A percentile compares a stretch with the other conserved stretches of the same genome.
These are phyloP conservation scores for Cololabis saira DNA, from an alignment of 2,113 vertebrate species.

Conservation along the genomic window DNA sequence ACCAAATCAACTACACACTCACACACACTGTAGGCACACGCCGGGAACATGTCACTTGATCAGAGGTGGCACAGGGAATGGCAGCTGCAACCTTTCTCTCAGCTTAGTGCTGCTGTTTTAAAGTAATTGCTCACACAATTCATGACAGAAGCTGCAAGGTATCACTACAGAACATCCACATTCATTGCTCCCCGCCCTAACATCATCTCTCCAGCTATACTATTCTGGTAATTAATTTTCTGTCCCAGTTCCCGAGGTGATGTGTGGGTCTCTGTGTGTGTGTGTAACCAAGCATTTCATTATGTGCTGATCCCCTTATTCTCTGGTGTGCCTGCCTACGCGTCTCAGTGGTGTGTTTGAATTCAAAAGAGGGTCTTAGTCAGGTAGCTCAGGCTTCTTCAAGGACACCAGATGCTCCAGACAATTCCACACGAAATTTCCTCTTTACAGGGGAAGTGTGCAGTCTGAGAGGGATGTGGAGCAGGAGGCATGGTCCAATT, in stretches of 20 bases:
- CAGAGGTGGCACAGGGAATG: constrained; percentile 27
- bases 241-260: constrained; percentile 28
- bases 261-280: constrained; percentile 21
- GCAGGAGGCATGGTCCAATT: no score
- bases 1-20: background rate
- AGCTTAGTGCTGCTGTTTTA: constrained; percentile 46
- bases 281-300: constrained; percentile 58
- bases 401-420: constrained; percentile 55
- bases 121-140: constrained; percentile 65
- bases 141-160: constrained; percentile 64
- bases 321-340: constrained; percentile 48
- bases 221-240: constrained; percentile 65
- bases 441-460: background rate
- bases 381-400: constrained; percentile 46
- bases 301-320: constrained; percentile 55
- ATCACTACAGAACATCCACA: constrained; percentile 60
- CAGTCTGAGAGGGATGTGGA: background rate
- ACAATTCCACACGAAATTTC: constrained; percentile 5
- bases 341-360: constrained; percentile 52
- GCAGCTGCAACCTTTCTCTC: constrained; percentile 65
- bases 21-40: background rate
- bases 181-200: constrained; percentile 9
- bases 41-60: constrained; percentile 12
- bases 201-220: constrained; percentile 35
- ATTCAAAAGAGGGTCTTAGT: constrained; percentile 52